Evolutionary conservation across 1,140 invertebrate genomes (phyloP).

Genomic region (Theocolax elegans): DNA sequence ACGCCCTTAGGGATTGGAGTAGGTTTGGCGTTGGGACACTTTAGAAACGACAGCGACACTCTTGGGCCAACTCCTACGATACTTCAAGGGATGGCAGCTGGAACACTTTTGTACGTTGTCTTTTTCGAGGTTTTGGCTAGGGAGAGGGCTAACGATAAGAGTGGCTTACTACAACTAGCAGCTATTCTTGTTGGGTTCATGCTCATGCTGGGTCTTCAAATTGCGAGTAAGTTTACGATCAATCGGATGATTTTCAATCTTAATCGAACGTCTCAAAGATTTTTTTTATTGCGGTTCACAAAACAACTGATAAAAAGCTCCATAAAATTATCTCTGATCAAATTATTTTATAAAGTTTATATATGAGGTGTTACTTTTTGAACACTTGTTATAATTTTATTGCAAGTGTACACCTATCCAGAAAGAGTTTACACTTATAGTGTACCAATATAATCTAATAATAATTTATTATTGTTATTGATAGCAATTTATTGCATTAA

Average conservation of each 20-base stretch:
- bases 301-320: too few relatives aligned
- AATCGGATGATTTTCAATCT: slow-evolving; percentile 35
- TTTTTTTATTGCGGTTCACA: too few relatives aligned
- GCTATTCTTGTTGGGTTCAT: slow-evolving; percentile 80
- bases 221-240: slow-evolving; percentile 84
- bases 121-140: slow-evolving; percentile 91
- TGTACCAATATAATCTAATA: too few relatives aligned
- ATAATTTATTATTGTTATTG: too few relatives aligned
- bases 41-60: slow-evolving; percentile 65
- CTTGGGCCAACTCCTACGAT: slow-evolving; percentile 66
- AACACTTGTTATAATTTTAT: too few relatives aligned
- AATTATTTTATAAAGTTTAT: too few relatives aligned
- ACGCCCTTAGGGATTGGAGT: slow-evolving; percentile 78
- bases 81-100: slow-evolving; percentile 86
- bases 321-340: too few relatives aligned
- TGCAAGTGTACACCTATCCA: too few relatives aligned
- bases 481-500: too few relatives aligned
- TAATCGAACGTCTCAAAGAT: not conserved
- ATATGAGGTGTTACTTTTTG: too few relatives aligned
- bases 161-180: slow-evolving; percentile 76
- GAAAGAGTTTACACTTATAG: too few relatives aligned
- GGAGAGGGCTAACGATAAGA: slow-evolving; percentile 75
- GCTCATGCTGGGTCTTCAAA: slow-evolving; percentile 81
- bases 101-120: slow-evolving; percentile 88
- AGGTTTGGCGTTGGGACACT: slow-evolving; percentile 66